phyloP scores from a whole-genome alignment of 1,140 invertebrate species.

The Solenopsis invicta region DNA sequence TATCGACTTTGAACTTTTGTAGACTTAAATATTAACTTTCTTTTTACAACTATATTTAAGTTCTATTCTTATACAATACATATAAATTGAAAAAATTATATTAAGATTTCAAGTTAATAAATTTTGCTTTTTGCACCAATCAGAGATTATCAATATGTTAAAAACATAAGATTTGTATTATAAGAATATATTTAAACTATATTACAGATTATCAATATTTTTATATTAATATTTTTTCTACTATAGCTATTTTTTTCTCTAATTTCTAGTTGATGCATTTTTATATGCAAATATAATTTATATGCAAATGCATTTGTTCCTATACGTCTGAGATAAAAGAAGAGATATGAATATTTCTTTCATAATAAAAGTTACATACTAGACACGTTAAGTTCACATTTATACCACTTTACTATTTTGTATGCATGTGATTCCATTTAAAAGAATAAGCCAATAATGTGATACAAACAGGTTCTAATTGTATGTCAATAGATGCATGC shows the following conservation, averaged over 20 bases:
- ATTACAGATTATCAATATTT: neutral
- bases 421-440: constrained; percentile 16
- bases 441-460: neutral
- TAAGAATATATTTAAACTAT: neutral
- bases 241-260: neutral
- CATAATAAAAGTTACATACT: neutral
- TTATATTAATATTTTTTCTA: no score
- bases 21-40: neutral
- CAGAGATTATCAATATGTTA: neutral
- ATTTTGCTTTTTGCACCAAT: neutral
- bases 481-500: neutral
- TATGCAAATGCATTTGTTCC: neutral
- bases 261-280: neutral
- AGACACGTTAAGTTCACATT: neutral
- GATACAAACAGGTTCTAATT: neutral
- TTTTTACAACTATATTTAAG: neutral
- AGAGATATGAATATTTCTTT: neutral
- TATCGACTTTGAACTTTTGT: neutral
- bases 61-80: neutral
- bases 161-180: neutral
- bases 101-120: neutral
- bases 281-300: neutral
- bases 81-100: neutral
- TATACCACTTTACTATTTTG: neutral
- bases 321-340: neutral